Evolutionary conservation across 2,797 vertebrate genomes (phyloP), one percentile per base, ranked within the genome.

Genomic region (Acanthurus tractus): DNA sequence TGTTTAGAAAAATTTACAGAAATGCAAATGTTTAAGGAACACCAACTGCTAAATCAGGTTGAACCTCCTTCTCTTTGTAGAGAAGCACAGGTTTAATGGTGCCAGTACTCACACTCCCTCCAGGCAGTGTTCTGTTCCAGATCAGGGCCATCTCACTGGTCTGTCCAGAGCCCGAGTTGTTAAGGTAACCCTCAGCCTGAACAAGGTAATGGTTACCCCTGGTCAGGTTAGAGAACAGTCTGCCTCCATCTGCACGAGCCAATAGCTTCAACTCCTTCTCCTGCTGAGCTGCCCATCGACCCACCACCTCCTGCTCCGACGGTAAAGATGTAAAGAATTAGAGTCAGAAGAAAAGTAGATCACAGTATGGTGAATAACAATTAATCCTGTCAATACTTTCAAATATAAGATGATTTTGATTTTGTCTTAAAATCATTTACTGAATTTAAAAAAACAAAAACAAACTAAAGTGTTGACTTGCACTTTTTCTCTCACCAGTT

Each of bases 91-190:
- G 64, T 50, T 48, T 23, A 66, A 46, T 23, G 1, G 1, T 59
- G 34, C 1, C 6, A 46, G 17, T 57, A 96, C 97, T 97, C 86
- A 98, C 97, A 9, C 96, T 97, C 72, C 96, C 96, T 1, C 96
- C 96, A 0, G 95, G 94, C 76, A 97, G 92, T 0, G 96, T 97
- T 69, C 97, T 95, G 82, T 98, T 97, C 97, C 97, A 98, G 34
- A 94, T 96, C 61, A 98, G 93, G 10, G 97, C 96, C 92, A 98
- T 96, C 87, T 98, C 97, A 11, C 97, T 97, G 66, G 96, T 96
- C 68, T 97, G 97, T 7, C 97, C 96, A 0, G 96, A 96, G 8
- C 96, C 97, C 0, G 97, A 97, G 88, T 96, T 97, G 53, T 98
- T 98, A 18, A 97, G 94, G 90, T 97, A 97, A 54, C 97, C 97